Evolutionary conservation across 2,797 vertebrate genomes (phyloP), one percentile per base, ranked within the genome.

Genomic region (Mormyrops attenuatus): DNA sequence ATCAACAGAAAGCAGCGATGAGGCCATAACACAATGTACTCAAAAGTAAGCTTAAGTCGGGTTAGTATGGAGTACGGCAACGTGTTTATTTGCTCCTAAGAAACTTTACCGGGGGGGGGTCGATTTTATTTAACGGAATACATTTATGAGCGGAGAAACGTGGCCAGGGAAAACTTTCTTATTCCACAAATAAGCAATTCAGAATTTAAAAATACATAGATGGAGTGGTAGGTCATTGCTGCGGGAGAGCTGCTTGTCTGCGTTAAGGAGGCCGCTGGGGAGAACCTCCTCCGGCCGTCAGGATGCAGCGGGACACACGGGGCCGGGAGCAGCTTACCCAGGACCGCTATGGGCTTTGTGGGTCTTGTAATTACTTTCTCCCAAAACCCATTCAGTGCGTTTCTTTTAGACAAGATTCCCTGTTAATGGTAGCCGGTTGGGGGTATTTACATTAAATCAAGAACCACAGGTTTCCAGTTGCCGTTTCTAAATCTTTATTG

Each of bases 401-500:
- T 84, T n/a, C 20, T 84, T 49, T 85, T 15, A 84, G 3, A 84
- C 77, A 47, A 85, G 22, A 26, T 22, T 85, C 26, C 44, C 22
- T 3, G 49, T 47, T 26, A 47, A 82, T 80, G 20, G 38, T 80
- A 41, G 17, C 15, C 5, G 34, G 2, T 41, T 44, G n/a, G 6
- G 38, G 73, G 38, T n/a, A n/a, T 3, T 44, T 44, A 22, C n/a
- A 85, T 52, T 22, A 85, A 49, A 86, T 30, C 17, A 52, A 55
- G 50, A 55, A 52, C 47, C 13, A 73, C 66, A 52, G 13, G 84
- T 34, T 22, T 86, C 22, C 22, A 82, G 49, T 30, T 86, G 50
- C 49, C 26, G 13, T 47, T 87, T 88, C 13, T 88, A 4, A 47
- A 50, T 63, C 38, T 88, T 90, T 90, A 82, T 88, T 90, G 57